A percentile compares a stretch with the other conserved stretches of the same genome.
Conservation (phyloP, 2,888 invertebrate species). For the Aproaerema taeniolella region DNA sequence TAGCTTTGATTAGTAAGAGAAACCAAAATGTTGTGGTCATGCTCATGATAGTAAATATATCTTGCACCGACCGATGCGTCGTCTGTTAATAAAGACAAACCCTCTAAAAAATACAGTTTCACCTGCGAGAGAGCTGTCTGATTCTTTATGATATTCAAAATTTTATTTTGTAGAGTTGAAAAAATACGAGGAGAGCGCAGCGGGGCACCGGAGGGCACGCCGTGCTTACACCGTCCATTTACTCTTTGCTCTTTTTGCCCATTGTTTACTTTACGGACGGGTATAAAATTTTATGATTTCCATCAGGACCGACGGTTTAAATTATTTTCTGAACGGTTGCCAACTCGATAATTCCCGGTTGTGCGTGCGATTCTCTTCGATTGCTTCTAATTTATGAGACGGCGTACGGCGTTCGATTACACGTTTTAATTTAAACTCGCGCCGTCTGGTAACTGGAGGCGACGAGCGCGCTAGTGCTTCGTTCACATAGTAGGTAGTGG, state of each 20-base stretch:
- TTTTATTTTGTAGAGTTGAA: slow-evolving; percentile 39
- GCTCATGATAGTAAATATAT: too few relatives aligned
- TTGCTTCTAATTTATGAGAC: slow-evolving; percentile 52
- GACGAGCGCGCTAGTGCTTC: slow-evolving; percentile 19
- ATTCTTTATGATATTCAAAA: slow-evolving; percentile 37
- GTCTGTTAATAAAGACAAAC: too few relatives aligned
- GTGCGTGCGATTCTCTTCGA: slow-evolving; percentile 43
- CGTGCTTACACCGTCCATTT: slow-evolving; percentile 42
- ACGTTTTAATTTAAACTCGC: slow-evolving; percentile 26
- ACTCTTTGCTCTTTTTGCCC: slow-evolving; percentile 62
- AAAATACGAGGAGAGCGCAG: slow-evolving; percentile 35
- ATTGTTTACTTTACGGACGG: slow-evolving; percentile 72
- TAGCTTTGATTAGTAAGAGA: too few relatives aligned
- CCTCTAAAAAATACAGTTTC: slow-evolving; percentile 4
- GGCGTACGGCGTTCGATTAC: slow-evolving; percentile 34
- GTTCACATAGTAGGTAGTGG: slow-evolving; percentile 29
- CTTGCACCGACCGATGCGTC: too few relatives aligned
- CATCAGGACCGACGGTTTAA: slow-evolving; percentile 57
- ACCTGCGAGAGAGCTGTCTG: slow-evolving; percentile 18
- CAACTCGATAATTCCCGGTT: slow-evolving; percentile 58
- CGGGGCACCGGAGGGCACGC: slow-evolving; percentile 46
- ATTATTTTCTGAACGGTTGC: slow-evolving; percentile 67
- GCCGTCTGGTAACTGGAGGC: slow-evolving; percentile 20
- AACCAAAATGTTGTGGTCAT: too few relatives aligned
- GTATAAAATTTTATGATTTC: slow-evolving; percentile 68